A percentile compares a stretch with the other conserved stretches of the same genome.
Conservation (phyloP, 1,140 invertebrate genomes). For the Amyelois transitella region DNA sequence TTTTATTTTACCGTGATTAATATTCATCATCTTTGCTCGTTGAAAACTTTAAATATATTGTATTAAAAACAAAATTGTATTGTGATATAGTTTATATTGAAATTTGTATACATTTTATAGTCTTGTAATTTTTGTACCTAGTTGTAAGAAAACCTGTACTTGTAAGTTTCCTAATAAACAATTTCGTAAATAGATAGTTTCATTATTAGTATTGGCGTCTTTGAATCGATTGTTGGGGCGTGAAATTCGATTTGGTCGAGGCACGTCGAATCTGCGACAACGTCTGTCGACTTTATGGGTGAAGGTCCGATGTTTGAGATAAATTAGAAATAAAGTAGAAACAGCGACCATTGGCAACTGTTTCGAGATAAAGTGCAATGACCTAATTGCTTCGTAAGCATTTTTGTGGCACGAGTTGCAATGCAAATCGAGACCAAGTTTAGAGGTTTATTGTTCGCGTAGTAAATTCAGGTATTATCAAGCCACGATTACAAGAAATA, state of each 20-base stretch:
- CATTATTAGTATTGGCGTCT: conserved; percentile 42
- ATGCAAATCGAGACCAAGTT: background rate
- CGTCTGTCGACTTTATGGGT: conserved; percentile 42
- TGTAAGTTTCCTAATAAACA: conserved; percentile 67
- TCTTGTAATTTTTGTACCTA: conserved; percentile 63
- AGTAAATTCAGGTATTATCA: too few relatives aligned
- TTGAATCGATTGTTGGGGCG: conserved; percentile 40
- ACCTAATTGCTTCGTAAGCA: conserved; percentile 19
- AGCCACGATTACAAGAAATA: too few relatives aligned
- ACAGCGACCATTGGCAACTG: conserved; percentile 25
- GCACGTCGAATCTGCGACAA: conserved; percentile 41
- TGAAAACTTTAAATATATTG: too few relatives aligned
- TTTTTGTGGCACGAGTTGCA: conserved; percentile 2
- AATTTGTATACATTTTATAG: conserved; percentile 11
- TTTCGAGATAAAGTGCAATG: conserved; percentile 28
- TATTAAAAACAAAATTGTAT: background rate
- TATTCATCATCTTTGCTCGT: too few relatives aligned
- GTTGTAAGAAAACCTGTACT: conserved; percentile 43
- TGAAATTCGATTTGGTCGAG: conserved; percentile 51
- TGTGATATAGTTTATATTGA: conserved; percentile 39
- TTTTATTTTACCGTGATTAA: too few relatives aligned
- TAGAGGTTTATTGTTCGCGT: too few relatives aligned
- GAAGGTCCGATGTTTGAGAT: conserved; percentile 44
- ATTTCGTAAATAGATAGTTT: conserved; percentile 58
- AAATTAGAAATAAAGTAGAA: conserved; percentile 41